These are phyloP conservation scores for Psephotus haematonotus DNA, from an alignment of 2,113 vertebrate genomes.

Conservation along the genomic window DNA sequence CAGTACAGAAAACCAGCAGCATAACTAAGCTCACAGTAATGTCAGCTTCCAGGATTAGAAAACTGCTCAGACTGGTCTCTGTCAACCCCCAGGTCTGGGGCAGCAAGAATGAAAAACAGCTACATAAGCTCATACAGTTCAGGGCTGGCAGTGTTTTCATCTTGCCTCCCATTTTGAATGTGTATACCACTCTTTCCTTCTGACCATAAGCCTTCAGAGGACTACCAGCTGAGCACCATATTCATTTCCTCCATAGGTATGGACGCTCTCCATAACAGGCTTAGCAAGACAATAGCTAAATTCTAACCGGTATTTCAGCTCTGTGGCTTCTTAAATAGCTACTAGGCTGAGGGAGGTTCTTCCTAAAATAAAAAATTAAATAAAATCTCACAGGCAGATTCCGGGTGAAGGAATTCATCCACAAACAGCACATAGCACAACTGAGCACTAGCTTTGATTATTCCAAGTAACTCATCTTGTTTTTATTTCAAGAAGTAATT, in stretches of 20 bases:
- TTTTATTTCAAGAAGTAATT: neutral
- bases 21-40: neutral
- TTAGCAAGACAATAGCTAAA: neutral
- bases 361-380: neutral
- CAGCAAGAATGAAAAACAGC: neutral
- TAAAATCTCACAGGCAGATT: neutral
- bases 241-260: neutral
- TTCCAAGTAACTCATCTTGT: neutral
- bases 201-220: neutral
- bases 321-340: neutral
- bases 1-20: neutral
- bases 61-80: neutral
- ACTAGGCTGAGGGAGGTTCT: neutral
- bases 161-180: neutral
- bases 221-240: neutral
- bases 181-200: neutral
- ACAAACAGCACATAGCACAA: neutral
- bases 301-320: neutral
- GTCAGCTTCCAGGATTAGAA: neutral
- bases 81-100: accelerated
- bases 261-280: neutral
- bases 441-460: neutral
- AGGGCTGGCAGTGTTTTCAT: neutral
- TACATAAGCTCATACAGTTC: neutral
- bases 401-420: neutral